phyloP scores from a whole-genome alignment of 2,113 vertebrate genomes.

The Podarcis muralis region DNA sequence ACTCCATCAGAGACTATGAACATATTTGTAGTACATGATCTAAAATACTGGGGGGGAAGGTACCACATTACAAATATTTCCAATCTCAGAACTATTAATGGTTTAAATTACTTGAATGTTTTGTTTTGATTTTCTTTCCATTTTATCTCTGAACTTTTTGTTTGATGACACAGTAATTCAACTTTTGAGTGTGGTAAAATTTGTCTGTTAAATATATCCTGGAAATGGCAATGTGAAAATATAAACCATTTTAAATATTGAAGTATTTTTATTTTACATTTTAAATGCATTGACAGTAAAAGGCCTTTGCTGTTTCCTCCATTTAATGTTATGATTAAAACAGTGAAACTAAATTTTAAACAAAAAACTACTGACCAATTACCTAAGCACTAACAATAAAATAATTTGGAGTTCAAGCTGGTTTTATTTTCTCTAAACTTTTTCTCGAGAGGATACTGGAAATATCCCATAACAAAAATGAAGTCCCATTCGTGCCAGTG shows the following conservation, averaged over 20 bases:
- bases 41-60: conserved; percentile 22
- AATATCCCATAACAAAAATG: conserved; percentile 28
- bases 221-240: conserved; percentile 30
- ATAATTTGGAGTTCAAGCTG: background rate
- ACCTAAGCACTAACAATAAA: background rate
- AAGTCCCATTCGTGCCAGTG: conserved; percentile 13
- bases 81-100: background rate
- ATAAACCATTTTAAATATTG: background rate
- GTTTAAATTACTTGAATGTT: background rate
- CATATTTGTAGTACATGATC: conserved; percentile 16
- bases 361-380: background rate
- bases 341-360: background rate
- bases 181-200: conserved; percentile 21
- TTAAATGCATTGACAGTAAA: conserved; percentile 7
- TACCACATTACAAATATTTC: background rate
- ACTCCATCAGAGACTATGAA: conserved; percentile 2
- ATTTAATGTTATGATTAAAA: conserved; percentile 15
- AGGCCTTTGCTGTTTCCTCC: conserved; percentile 20
- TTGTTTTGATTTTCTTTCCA: background rate
- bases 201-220: conserved; percentile 24
- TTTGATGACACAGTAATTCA: background rate
- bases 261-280: conserved; percentile 19
- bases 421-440: conserved; percentile 13
- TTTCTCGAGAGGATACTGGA: background rate
- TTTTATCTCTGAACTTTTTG: conserved; percentile 15